A percentile compares a stretch with the other conserved stretches of the same genome.
phyloP scores from a whole-genome alignment of 1,140 invertebrate genomes.

The Ceratoteleas bidentatus region DNA sequence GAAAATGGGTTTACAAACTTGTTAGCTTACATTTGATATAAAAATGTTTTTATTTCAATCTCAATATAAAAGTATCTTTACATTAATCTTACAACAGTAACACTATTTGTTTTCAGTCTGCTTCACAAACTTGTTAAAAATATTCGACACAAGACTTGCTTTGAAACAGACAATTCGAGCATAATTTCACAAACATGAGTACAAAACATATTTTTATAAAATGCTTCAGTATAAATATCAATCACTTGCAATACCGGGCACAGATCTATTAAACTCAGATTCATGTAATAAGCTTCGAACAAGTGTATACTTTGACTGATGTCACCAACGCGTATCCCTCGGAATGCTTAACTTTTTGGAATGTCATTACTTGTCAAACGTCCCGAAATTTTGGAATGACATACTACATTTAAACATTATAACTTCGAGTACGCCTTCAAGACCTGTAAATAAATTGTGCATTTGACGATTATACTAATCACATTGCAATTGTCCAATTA shows the following conservation, averaged over 20 bases:
- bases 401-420: background rate
- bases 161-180: too few species aligned
- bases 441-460: constrained; percentile 16
- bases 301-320: constrained; percentile 8
- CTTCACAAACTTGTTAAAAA: too few species aligned
- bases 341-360: constrained; percentile 20
- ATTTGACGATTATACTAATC: constrained; percentile 12
- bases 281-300: constrained; percentile 18
- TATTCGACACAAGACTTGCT: too few species aligned
- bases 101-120: too few species aligned
- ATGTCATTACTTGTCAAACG: constrained; percentile 13
- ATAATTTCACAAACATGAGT: too few species aligned
- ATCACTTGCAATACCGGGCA: constrained; percentile 20
- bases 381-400: background rate
- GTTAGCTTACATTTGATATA: too few species aligned
- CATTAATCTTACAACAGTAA: too few species aligned
- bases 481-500: constrained; percentile 4
- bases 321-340: constrained; percentile 7
- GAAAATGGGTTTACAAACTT: too few species aligned
- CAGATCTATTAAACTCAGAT: constrained; percentile 42
- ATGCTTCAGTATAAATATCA: constrained; percentile 45
- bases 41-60: too few species aligned
- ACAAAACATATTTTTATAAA: too few species aligned
- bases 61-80: too few species aligned
- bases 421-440: too few species aligned